Evolutionary conservation across 2,888 invertebrate genomes (phyloP), one percentile per base, ranked within the genome.

Genomic region (Iselma pallidipennis): DNA sequence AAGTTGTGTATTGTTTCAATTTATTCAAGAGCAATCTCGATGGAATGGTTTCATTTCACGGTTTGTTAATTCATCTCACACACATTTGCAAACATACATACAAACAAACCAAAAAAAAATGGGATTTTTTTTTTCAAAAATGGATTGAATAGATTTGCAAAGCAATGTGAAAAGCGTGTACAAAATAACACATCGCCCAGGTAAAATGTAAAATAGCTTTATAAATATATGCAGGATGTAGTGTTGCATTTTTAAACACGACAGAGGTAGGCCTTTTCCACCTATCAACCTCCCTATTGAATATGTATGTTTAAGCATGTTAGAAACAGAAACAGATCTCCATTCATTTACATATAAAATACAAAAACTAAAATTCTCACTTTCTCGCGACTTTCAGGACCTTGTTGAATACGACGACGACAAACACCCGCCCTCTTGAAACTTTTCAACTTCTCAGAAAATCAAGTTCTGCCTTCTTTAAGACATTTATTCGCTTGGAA

Each of bases 251-350:
- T 64, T 64, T 64, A 64, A 64, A 60, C 60, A 64, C 60, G 52
- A 51, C 55, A 49, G 57, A 64, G 64, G 67, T 60, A 65, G 66
- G 63, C 66, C 61, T 63, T 63, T 66, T 67, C 66, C 63, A 63
- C 65, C 66, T 66, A 68, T 66, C 63, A 63, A 60, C 64, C 64
- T 37, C 64, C 59, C 69, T 66, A 68, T 68, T 70, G 69, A 68
- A 70, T 70, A 70, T 70, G 66, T 63, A 70, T 66, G 63, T 60
- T 60, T 55, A 54, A 19, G 55, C 60, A 60, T 52, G 61, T 62
- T 66, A 60, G 66, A 67, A 63, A 65, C 65, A 67, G 67, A 65
- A 65, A 65, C 66, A 65, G 61, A 67, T 67, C 61, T 57, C 56
- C 65, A 67, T 61, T 67, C 55, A 65, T 67, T 67, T 65, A 51